Evolutionary conservation across 2,797 vertebrate species (phyloP), one percentile per base, ranked within the genome.

Genomic region (Buceros bicornis): DNA sequence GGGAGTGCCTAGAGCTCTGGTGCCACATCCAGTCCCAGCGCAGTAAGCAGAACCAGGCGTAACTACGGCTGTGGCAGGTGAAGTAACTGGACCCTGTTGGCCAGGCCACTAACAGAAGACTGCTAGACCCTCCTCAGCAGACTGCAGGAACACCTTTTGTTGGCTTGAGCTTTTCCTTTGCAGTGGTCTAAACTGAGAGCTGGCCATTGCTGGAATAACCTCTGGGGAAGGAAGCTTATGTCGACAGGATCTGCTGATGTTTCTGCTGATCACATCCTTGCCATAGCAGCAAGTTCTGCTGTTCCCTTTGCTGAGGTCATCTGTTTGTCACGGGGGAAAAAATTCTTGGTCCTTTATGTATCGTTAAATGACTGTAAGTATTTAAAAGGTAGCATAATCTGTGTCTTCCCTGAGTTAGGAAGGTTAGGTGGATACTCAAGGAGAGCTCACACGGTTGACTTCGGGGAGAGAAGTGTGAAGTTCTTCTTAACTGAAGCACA

Each of bases 11-110:
- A 13, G 33, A 78, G 4, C 45, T 56, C 42, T 43, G 65, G 48
- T 51, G 57, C 62, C 37, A 19, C 2, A 0, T 70, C 40, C 35
- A 43, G 19, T 71, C 18, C 48, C 37, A 45, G 53, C 1, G 0
- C 13, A 33, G 19, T 17, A n/a, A 80, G 48, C 21, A 64, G 43
- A 70, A 29, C 26, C 35, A 84, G 35, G 12, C 42, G 24, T 40
- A 72, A 43, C 11, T 58, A 19, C 40, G 69, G 50, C 57, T 47
- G 9, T 17, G 28, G 18, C 11, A 50, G 12, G 19, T 78, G 20
- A 67, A 58, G 22, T 57, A 67, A 24, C 45, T 45, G 51, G 42
- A n/a, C 21, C 13, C 70, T 53, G n/a, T 56, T 62, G 87, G 57
- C 47, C 21, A 56, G 13, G 31, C 33, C 82, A 33, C 57, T 81